These are phyloP conservation scores for Sitodiplosis mosellana DNA, from an alignment of 1,140 invertebrate genomes.

Conservation along the genomic window DNA sequence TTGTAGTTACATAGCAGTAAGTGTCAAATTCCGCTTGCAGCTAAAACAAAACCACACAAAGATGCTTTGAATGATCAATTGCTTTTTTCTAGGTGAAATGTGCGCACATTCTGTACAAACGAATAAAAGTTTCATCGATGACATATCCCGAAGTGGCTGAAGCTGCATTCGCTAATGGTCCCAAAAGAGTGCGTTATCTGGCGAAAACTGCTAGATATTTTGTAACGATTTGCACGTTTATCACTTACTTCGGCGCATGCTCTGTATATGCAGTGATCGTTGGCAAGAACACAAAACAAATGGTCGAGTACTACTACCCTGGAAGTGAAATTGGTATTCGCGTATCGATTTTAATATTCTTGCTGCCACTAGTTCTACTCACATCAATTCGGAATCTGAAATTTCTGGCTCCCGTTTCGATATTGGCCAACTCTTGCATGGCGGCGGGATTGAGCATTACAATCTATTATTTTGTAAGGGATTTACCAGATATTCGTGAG, in stretches of 20 bases:
- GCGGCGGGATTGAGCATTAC: constrained; percentile 55
- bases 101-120: constrained; percentile 56
- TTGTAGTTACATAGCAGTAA: constrained; percentile 69
- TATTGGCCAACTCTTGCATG: constrained; percentile 68
- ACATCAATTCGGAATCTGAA: constrained; percentile 64
- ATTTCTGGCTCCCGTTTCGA: constrained; percentile 59
- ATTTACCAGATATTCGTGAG: constrained; percentile 29
- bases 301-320: constrained; percentile 33
- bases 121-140: constrained; percentile 45
- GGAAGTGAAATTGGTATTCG: constrained; percentile 26
- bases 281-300: constrained; percentile 48
- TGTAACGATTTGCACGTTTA: constrained; percentile 40
- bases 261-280: constrained; percentile 67
- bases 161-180: constrained; percentile 48
- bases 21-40: constrained; percentile 17
- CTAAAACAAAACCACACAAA: background rate
- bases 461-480: constrained; percentile 47
- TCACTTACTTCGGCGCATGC: constrained; percentile 66
- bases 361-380: constrained; percentile 51
- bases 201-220: constrained; percentile 42
- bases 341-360: constrained; percentile 33
- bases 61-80: background rate
- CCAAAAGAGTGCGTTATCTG: constrained; percentile 39
- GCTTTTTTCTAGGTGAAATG: constrained; percentile 44
- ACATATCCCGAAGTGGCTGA: constrained; percentile 60